phyloP scores from a whole-genome alignment of 1,140 invertebrate species.

The Trigoniulus corallinus region DNA sequence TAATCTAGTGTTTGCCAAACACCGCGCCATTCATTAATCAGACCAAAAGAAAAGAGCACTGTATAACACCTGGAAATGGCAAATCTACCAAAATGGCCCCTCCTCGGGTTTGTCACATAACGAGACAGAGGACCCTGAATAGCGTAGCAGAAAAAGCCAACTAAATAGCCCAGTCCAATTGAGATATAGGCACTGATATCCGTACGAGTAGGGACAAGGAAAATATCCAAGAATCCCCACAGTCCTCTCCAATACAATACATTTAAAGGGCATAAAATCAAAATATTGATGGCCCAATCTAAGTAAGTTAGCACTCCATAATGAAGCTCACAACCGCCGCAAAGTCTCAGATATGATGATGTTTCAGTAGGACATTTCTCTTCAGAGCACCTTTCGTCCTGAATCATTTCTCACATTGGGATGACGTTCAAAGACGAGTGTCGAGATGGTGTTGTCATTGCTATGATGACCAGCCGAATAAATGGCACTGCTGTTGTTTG shows the following conservation, averaged over 20 bases:
- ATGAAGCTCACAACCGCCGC: too few species aligned
- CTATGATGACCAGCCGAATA: too few species aligned
- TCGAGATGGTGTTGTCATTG: too few species aligned
- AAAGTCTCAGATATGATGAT: too few species aligned
- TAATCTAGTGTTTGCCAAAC: slow-evolving; percentile 56
- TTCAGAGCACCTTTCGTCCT: too few species aligned
- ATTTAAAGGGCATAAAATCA: slow-evolving; percentile 53
- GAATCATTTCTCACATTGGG: too few species aligned
- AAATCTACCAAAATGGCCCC: slow-evolving; percentile 46
- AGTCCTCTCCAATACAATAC: slow-evolving; percentile 71
- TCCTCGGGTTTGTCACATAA: slow-evolving; percentile 45
- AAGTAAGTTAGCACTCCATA: neutral
- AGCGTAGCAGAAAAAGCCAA: neutral
- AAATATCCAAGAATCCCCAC: slow-evolving; percentile 57
- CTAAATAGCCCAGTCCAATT: neutral
- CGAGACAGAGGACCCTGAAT: slow-evolving; percentile 35
- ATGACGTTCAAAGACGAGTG: too few species aligned
- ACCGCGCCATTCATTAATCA: slow-evolving; percentile 68
- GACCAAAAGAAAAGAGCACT: slow-evolving; percentile 45
- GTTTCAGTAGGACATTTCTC: too few species aligned
- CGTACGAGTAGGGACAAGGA: slow-evolving; percentile 41
- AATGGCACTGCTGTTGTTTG: too few species aligned
- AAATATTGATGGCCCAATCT: neutral
- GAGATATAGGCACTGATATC: slow-evolving; percentile 32
- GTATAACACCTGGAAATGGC: slow-evolving; percentile 55